Evolutionary conservation across 1,140 invertebrate genomes (phyloP).

Genomic region (Ceratoteleas bidentatus): DNA sequence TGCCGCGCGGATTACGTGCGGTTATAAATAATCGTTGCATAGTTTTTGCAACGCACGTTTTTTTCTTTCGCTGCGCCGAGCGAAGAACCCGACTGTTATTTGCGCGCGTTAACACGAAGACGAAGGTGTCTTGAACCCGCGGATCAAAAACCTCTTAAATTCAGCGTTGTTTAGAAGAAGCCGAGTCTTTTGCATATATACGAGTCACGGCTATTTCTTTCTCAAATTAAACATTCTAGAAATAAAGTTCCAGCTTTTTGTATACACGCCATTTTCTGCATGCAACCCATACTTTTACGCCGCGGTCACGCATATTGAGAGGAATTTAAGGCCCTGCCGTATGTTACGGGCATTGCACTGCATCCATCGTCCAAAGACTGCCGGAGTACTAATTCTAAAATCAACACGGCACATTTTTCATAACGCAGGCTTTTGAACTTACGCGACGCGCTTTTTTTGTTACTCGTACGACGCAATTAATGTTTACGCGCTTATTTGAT

Average conservation of each 20-base stretch:
- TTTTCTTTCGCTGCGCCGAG: slow-evolving; percentile 11
- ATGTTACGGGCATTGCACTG: slow-evolving; percentile 77
- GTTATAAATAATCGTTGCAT: slow-evolving; percentile 61
- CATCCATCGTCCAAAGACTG: slow-evolving; percentile 71
- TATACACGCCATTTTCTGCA: slow-evolving; percentile 60
- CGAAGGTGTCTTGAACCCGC: slow-evolving; percentile 58
- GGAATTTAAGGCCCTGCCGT: slow-evolving; percentile 73
- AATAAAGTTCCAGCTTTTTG: slow-evolving; percentile 77
- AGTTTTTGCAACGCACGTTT: slow-evolving; percentile 34
- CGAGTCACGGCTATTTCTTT: slow-evolving; percentile 76
- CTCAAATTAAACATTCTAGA: slow-evolving; percentile 80
- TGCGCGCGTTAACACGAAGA: slow-evolving; percentile 42
- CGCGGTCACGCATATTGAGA: slow-evolving; percentile 67
- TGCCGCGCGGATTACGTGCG: slow-evolving; percentile 38
- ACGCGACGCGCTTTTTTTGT: slow-evolving; percentile 42
- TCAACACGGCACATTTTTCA: slow-evolving; percentile 65
- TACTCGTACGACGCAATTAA: slow-evolving; percentile 39
- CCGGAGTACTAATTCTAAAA: slow-evolving; percentile 65
- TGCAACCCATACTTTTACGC: slow-evolving; percentile 61
- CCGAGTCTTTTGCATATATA: slow-evolving; percentile 62
- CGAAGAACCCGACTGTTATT: slow-evolving; percentile 40
- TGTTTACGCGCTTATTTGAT: slow-evolving; percentile 37
- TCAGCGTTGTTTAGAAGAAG: slow-evolving; percentile 71
- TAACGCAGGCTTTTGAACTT: slow-evolving; percentile 58
- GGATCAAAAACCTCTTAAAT: slow-evolving; percentile 79